Base-by-base conservation (phyloP, 2,888 invertebrate species). In the Miltochrista miniata region DNA sequence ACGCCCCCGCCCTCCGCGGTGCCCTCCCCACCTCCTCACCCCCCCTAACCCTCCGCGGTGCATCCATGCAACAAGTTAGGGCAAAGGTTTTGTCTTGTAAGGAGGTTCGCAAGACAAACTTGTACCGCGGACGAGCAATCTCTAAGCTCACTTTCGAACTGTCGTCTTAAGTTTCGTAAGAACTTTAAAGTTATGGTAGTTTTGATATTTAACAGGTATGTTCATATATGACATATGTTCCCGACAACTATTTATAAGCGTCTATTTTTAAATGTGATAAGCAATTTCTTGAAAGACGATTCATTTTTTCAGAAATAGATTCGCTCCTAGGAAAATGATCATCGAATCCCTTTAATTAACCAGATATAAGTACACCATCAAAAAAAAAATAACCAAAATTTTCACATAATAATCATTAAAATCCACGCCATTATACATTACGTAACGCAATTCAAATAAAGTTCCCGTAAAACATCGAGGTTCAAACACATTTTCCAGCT, bases 11-110 rank as follows among this genome's bases (percentile, higher is more conserved):
- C 48, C 53, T 56, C 61, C 65, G 58, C 49, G 43, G 24, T 65
- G 59, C 60, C 65, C 72, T 63, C 72, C 59, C 68, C 51, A 64
- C 57, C 64, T 72, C 72, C 68, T 57, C 70, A 48, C 68, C 40
- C 64, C 73, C 76, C 70, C 76, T 76, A 72, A 74, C 81, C 82
- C 83, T 80, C 80, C 76, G 75, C 81, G 79, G 83, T 88, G 90
- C 92, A 90, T 86, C 88, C 82, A 87, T 90, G 90, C 90, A 90
- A 90, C 90, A 90, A 90, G 90, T 90, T 88, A 90, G 81, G 83
- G 79, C 84, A 74, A 76, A 85, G 72, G 74, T 79, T 57, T 39
- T 78, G 79, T 86, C 87, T 89, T 88, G 75, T 77, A 83, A 90
- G 87, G 69, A 85, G 74, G 79, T 80, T 79, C 83, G 79, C 76